Evolutionary conservation across 2,113 vertebrate species (phyloP).

Genomic region (Climacteris rufus): DNA sequence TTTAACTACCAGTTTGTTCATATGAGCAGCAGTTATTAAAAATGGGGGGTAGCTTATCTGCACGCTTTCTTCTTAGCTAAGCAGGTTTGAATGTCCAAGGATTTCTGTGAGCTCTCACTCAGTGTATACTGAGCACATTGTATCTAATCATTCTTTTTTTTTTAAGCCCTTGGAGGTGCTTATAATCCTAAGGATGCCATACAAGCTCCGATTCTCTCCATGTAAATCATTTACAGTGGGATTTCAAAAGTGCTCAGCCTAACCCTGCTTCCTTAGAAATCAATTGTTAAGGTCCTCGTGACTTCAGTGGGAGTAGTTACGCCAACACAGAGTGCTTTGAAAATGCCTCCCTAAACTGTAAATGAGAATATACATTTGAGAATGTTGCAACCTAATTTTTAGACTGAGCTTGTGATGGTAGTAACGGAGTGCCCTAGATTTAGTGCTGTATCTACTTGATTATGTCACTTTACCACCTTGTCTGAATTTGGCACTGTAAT

Average conservation of each 20-base stretch:
- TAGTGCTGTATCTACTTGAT: background rate
- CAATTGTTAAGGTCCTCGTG: slow-evolving; percentile 12
- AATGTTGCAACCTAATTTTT: slow-evolving; percentile 63
- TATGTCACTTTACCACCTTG: slow-evolving; percentile 31
- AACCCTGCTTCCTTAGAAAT: slow-evolving; percentile 25
- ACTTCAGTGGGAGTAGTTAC: slow-evolving; percentile 22
- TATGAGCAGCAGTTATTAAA: background rate
- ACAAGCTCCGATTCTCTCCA: background rate
- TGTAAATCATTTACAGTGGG: background rate
- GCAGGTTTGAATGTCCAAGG: background rate
- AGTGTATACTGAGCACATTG: background rate
- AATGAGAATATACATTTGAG: slow-evolving; percentile 62
- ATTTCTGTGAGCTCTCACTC: background rate
- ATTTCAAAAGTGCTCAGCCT: slow-evolving; percentile 22
- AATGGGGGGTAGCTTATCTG: background rate
- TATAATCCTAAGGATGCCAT: background rate
- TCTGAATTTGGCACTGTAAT: slow-evolving; percentile 3
- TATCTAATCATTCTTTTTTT: background rate
- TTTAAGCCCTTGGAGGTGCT: background rate
- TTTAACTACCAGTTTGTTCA: background rate
- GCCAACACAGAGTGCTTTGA: background rate
- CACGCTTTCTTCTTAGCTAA: background rate
- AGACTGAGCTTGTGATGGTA: slow-evolving; percentile 20
- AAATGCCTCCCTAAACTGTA: slow-evolving; percentile 54
- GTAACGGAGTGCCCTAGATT: slow-evolving; percentile 58